Base-by-base conservation (phyloP, 2,797 vertebrate species). In the Sphenopsis melanotis region DNA sequence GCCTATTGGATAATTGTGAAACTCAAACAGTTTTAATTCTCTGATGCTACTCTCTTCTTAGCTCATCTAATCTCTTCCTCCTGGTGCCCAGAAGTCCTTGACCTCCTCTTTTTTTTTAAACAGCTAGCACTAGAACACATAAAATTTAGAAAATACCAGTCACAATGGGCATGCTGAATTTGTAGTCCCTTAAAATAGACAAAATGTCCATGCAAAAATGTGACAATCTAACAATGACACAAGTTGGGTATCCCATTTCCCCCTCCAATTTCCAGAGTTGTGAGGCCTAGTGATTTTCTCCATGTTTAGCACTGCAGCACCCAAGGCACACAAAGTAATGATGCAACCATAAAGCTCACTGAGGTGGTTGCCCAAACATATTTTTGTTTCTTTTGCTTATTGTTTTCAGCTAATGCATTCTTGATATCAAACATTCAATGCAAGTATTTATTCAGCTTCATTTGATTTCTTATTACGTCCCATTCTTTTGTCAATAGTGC, bases 381-480 rank as follows among this genome's bases (percentile, higher is more conserved):
- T 22, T 57, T 93, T 87, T 49, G 15, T 76, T 94, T 49, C 42
- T 89, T 97, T 93, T 32, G 4, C 42, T 96, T 93, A 93, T 69
- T 96, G 90, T 94, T 97, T 95, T 92, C 94, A 87, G 23, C 78
- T 94, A 95, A 93, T 92, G 30, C 7, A 76, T 81, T 96, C 93
- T 72, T 93, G 64, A 83, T 92, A 60, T 89, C 86, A 92, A 70
- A 83, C 46, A 52, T 80, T 94, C 81, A 72, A 49, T 66, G 78
- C 11, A 61, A 71, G 91, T 88, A 95, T 97, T 97, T 98, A 97
- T 98, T 98, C 97, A 93, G 96, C 96, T 96, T 98, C 95, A 97
- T 97, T 97, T 97, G 94, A 91, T 96, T 97, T 97, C 96, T 97
- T 97, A 95, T 97, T 97, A 94, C 77, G 83, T 57, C 68, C 76